These are phyloP conservation scores for Styela clava DNA, from an alignment of 23 tunicate species.

Conservation along the genomic window DNA sequence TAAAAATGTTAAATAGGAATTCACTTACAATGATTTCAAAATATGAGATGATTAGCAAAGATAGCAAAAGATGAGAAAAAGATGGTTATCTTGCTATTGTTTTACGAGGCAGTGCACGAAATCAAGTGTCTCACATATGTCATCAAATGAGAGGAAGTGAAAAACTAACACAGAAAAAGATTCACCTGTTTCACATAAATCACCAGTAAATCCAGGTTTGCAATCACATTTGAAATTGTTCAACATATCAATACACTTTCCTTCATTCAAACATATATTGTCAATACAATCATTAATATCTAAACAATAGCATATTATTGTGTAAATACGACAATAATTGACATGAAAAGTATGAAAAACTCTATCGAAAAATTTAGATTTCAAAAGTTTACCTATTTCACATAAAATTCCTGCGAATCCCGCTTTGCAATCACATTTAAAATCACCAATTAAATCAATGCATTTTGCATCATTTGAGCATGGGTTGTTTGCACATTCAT, in stretches of 20 bases:
- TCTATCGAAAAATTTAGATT: too few species aligned
- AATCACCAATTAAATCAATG: not conserved
- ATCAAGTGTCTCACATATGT: too few species aligned
- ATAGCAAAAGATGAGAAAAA: too few species aligned
- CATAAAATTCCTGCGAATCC: not conserved
- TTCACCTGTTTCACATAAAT: not conserved
- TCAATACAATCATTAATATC: slow-evolving; percentile 1
- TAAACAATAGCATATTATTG: too few species aligned
- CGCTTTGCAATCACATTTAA: not conserved
- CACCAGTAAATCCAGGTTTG: slow-evolving; percentile 7
- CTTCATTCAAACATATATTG: not conserved
- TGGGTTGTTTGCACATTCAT: not conserved
- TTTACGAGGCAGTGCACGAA: too few species aligned
- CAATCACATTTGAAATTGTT: not conserved
- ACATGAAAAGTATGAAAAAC: too few species aligned
- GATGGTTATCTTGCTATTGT: too few species aligned
- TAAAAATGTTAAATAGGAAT: not conserved
- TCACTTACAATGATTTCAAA: not conserved
- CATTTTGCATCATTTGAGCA: not conserved
- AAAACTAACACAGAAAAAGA: too few species aligned
- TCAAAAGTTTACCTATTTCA: not conserved
- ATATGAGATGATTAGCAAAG: too few species aligned
- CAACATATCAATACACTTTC: not conserved
- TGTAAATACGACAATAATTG: too few species aligned
- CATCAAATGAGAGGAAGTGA: too few species aligned